Evolutionary conservation across 2,888 invertebrate species (phyloP).

Genomic region (Drosophila putrida): DNA sequence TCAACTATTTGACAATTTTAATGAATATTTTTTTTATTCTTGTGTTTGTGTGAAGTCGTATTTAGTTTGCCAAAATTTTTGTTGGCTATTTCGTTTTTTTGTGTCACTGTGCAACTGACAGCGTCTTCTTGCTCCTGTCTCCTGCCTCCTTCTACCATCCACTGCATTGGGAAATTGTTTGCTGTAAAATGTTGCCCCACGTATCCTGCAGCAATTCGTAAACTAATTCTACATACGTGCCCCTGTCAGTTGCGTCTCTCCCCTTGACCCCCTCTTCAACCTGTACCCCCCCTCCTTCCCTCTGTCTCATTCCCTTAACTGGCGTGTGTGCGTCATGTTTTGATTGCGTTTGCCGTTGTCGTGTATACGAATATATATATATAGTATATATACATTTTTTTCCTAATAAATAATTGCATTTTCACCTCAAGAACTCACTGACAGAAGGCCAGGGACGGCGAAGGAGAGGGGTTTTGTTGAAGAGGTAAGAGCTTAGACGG

Average conservation of each 20-base stretch:
- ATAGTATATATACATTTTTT: neutral
- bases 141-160: neutral
- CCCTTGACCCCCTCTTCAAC: neutral
- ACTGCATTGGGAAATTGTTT: constrained; percentile 65
- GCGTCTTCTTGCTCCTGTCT: constrained; percentile 19
- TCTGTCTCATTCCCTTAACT: constrained; percentile 3
- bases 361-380: constrained; percentile 45
- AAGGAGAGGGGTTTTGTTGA: neutral
- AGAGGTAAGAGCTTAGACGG: constrained; percentile 6
- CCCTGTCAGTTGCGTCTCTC: constrained; percentile 66
- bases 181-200: constrained; percentile 79
- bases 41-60: too few relatives aligned
- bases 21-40: neutral
- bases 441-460: constrained; percentile 50
- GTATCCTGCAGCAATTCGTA: constrained; percentile 81
- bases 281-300: neutral
- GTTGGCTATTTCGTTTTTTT: constrained; percentile 9
- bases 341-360: constrained; percentile 69
- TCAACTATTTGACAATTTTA: too few relatives aligned
- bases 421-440: constrained; percentile 79
- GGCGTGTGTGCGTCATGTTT: constrained; percentile 76
- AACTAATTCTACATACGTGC: constrained; percentile 81
- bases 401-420: constrained; percentile 79
- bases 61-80: neutral
- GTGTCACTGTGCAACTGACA: constrained; percentile 54